Percentiles rank a stretch among this genome's conserved stretches.
phyloP scores from a whole-genome alignment of 2,797 vertebrate genomes.

The Hemibagrus guttatus region DNA sequence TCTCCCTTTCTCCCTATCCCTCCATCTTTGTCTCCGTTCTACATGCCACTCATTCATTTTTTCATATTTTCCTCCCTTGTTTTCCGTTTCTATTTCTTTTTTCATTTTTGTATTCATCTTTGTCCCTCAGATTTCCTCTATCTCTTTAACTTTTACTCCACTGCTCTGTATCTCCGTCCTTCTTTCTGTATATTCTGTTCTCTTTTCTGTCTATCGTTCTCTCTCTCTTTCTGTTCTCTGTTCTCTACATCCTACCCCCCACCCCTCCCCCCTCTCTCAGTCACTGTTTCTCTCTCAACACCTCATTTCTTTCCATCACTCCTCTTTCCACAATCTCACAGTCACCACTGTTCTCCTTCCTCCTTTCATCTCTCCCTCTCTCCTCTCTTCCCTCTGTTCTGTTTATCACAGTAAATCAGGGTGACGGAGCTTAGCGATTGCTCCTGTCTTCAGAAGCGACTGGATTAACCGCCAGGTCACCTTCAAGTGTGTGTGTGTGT shows the following conservation, averaged over 20 bases:
- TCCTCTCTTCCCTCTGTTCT: constrained; percentile 23
- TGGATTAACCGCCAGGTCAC: constrained; percentile 49
- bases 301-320: too few species aligned
- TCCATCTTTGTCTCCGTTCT: not conserved
- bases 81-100: not conserved
- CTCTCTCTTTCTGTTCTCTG: too few species aligned
- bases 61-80: too few species aligned
- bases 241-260: too few species aligned
- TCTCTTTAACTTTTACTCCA: not conserved
- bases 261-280: too few species aligned
- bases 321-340: too few species aligned
- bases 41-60: not conserved
- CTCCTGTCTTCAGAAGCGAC: constrained; percentile 45
- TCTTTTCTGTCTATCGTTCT: too few species aligned
- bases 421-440: constrained; percentile 52
- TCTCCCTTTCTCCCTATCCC: not conserved
- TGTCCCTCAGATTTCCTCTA: not conserved
- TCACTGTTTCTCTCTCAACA: too few species aligned
- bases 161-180: too few species aligned
- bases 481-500: constrained; percentile 16
- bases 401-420: constrained; percentile 57
- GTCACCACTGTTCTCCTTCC: too few species aligned
- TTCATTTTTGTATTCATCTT: not conserved
- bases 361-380: not conserved
- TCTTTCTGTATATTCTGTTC: too few species aligned